Evolutionary conservation across 2,888 invertebrate species (phyloP), one percentile per base, ranked within the genome.

Genomic region (Cryptus armator): DNA sequence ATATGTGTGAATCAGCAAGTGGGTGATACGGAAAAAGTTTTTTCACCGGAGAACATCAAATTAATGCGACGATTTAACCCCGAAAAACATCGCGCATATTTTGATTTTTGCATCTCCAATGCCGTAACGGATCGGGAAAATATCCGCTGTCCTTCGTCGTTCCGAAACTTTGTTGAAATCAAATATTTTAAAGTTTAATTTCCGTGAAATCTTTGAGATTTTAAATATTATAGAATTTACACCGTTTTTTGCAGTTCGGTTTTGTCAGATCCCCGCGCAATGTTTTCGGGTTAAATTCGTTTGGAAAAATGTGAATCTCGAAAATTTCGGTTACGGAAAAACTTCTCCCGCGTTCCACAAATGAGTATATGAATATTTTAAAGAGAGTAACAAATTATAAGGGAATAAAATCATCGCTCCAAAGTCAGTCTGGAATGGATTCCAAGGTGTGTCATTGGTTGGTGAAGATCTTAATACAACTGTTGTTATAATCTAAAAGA

Each of bases 341-440:
- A 56, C 12, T 12, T 19, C 24, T 53, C 24, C 24, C 24, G 24
- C 24, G 1, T 71, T 37, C 12, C 10, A 53, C 12, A 19, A 43
- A n/a, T 44, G 56, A 72, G 56, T 72, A 72, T 72, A 19, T 0
- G 43, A 24, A 24, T 56, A 24, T 59, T 72, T 72, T 37, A 14
- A 14, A 43, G 56, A n/a, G 59, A 56, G 44, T 56, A 48, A 72
- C 59, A 72, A 72, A 44, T 43, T 43, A 56, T 24, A 56, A 56
- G 56, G 71, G 48, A 75, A 59, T 48, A 59, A 77, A 64, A 80
- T 75, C 32, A 14, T 43, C 10, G 56, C 67, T 66, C 67, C 83
- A 71, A 71, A 71, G 43, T 84, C 75, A 72, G 80, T 76, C 80
- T 77, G 76, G 62, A 72, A 76, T 81, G 81, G 67, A 80, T 71